Percentiles rank a stretch among this genome's conserved stretches.
phyloP scores from a whole-genome alignment of 2,113 vertebrate species.

The Triplophysa dalaica region DNA sequence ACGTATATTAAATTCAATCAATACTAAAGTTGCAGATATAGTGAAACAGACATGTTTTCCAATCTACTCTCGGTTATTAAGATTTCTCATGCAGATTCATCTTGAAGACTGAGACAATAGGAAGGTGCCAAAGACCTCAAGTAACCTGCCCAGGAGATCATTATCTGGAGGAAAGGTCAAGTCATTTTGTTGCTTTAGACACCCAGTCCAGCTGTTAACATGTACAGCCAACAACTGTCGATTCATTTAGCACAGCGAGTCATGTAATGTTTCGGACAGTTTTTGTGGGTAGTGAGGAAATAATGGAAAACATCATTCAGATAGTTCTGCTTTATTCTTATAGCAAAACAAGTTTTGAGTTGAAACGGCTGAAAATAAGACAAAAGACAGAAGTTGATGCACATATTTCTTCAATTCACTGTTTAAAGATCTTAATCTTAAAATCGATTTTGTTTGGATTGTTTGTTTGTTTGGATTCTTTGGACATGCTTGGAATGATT shows the following conservation, averaged over 20 bases:
- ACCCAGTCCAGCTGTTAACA: not conserved
- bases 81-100: not conserved
- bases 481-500: too few relatives aligned
- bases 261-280: not conserved
- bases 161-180: conserved; percentile 51
- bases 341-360: too few relatives aligned
- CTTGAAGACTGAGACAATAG: not conserved
- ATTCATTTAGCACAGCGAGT: conserved; percentile 9
- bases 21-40: not conserved
- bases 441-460: too few relatives aligned
- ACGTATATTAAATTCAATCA: not conserved
- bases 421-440: too few relatives aligned
- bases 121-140: conserved; percentile 30
- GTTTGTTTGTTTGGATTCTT: too few relatives aligned
- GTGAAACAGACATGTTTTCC: not conserved
- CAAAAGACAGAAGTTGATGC: too few relatives aligned
- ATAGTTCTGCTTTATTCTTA: not conserved
- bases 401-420: too few relatives aligned
- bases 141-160: conserved; percentile 25
- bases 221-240: not conserved
- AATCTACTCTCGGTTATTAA: not conserved
- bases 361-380: too few relatives aligned
- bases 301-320: conserved; percentile 16
- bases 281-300: conserved; percentile 28
- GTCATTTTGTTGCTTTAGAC: conserved; percentile 37